Base-by-base conservation (phyloP, 1,140 invertebrate genomes). In the Pentalonia nigronervosa region DNA sequence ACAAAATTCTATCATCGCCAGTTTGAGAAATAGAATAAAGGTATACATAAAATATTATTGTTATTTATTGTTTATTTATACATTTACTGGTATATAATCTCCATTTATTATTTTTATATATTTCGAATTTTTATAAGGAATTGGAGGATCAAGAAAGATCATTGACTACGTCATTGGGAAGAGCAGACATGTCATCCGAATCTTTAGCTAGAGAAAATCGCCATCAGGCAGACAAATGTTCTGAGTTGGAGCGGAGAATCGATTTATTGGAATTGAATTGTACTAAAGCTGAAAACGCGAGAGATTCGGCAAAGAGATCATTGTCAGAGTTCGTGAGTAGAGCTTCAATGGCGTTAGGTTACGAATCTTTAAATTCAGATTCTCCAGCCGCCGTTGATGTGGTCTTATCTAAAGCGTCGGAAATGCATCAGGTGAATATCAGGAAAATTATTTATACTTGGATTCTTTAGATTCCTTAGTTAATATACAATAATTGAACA, bases 1-100 rank as follows among this genome's bases (percentile, higher is more conserved):
- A 67, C 97, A 98, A 95, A 97, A 97, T 94, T 97, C 97, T 0
- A 96, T 98, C 53, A 97, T 98, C 94, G 96, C 96, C 17, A 98
- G 97, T 0, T 96, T 98, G 36, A 97, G 97, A 94, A 97, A 97
- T 95, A 96, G 97, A 94, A 96, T 98, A 84, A 97, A 97, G 95
- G 96, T 96, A 93, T 60, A 50, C 92, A 83, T n/a, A 11, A 76
- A 76, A 76, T 17, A 17, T 17, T 67, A 23, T 60, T 17, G 17
- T 76, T 67, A 67, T 67, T n/a, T 41, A 41, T 41, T 41, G 41
- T 4, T 60, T 60, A 60, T 30, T 60, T n/a, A 60, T 60, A 60
- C 9, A 60, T 60, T 30, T 6, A 17, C 14, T 14, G 34, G 86
- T 84, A 36, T 36, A 81, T 20, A 36, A 21, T 36, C 0, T 81